Percentiles rank a stretch among this genome's conserved stretches.
These are phyloP conservation scores for Amphiduros pacificus DNA, from an alignment of 2,888 invertebrate species.

Conservation along the genomic window DNA sequence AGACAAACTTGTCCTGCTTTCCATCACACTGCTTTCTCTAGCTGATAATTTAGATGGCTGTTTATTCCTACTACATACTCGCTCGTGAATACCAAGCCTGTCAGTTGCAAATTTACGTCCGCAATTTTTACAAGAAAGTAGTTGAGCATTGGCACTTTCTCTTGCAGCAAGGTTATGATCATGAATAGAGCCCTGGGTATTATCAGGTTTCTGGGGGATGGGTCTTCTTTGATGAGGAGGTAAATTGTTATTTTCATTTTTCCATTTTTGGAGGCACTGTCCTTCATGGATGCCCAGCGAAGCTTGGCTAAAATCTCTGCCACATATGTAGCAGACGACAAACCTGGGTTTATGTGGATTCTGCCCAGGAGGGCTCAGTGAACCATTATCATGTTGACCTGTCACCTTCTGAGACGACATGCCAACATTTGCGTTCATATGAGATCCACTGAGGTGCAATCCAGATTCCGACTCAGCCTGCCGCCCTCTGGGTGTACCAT, in stretches of 20 bases:
- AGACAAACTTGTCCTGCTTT: background rate
- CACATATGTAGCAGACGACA: conserved; percentile 68
- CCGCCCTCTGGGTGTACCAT: too few species aligned
- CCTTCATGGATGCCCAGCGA: conserved; percentile 70
- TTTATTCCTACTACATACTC: too few species aligned
- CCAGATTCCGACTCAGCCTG: too few species aligned
- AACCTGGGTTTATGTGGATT: conserved; percentile 20
- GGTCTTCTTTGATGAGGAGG: conserved; percentile 64
- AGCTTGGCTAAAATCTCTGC: conserved; percentile 67
- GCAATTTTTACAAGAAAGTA: conserved; percentile 26
- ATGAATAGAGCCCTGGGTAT: conserved; percentile 27
- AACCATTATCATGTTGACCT: background rate
- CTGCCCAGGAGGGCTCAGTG: too few species aligned
- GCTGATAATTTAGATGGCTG: background rate
- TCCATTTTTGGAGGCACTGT: conserved; percentile 69
- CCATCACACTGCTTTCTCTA: background rate
- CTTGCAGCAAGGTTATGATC: conserved; percentile 46
- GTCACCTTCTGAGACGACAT: background rate
- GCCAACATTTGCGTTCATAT: too few species aligned
- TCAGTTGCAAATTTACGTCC: conserved; percentile 27
- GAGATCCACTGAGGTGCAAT: too few species aligned
- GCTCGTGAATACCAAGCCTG: conserved; percentile 25
- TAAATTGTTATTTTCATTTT: conserved; percentile 65
- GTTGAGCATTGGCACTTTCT: conserved; percentile 18
- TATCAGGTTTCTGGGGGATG: conserved; percentile 65